Conservation (phyloP, 2,113 vertebrate genomes). For the rat (Rattus norvegicus) region GRCr8 NC_086027.1:21436001-21436500, state of each 20-base stretch:
- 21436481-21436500: not conserved
- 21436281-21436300: not conserved
- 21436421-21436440: not conserved
- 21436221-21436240: not conserved
- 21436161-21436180: not conserved
- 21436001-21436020: not conserved
- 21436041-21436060: not conserved
- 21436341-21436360: not conserved
- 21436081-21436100: not conserved
- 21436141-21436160: not conserved
- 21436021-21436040: not conserved
- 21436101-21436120: not conserved
- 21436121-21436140: not conserved
- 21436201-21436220: not conserved
- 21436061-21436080: not conserved
- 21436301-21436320: not conserved
- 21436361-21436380: not conserved
- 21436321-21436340: slow-evolving; percentile 14
- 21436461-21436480: not conserved
- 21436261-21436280: not conserved
- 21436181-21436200: not conserved
- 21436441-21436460: not conserved
- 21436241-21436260: not conserved
- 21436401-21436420: not conserved
- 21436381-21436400: not conserved